Evolutionary conservation across 2,888 invertebrate species (phyloP).

Genomic region (Craniophora ligustri): DNA sequence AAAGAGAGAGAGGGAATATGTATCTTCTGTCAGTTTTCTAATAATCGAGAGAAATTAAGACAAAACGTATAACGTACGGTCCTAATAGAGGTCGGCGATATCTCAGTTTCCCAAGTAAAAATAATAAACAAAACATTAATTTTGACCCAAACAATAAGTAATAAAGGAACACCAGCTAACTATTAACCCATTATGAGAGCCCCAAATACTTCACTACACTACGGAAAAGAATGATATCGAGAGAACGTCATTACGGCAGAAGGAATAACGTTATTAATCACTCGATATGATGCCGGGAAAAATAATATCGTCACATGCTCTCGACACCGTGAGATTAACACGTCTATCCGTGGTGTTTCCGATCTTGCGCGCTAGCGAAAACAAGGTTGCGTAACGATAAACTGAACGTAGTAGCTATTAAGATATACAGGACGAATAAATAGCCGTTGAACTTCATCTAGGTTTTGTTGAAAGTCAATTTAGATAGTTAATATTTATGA

Average conservation of each 20-base stretch:
- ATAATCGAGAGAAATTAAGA: no score
- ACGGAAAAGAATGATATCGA: conserved; percentile 67
- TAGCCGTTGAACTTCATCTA: background rate
- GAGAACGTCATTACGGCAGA: conserved; percentile 74
- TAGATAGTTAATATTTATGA: no score
- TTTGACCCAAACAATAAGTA: conserved; percentile 24
- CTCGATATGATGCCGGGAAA: conserved; percentile 81
- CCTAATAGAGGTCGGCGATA: no score
- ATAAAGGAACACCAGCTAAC: conserved; percentile 40
- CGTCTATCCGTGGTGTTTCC: conserved; percentile 71
- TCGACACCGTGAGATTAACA: conserved; percentile 85
- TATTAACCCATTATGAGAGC: conserved; percentile 69
- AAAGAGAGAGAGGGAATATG: no score
- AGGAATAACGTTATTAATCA: conserved; percentile 86
- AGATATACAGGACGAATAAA: conserved; percentile 41
- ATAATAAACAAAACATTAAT: conserved; percentile 42
- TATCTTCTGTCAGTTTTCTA: no score
- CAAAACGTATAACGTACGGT: no score
- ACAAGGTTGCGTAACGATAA: conserved; percentile 50
- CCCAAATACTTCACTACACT: conserved; percentile 65
- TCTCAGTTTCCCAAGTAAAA: no score
- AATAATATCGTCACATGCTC: conserved; percentile 87
- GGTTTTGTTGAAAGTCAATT: no score
- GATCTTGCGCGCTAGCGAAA: conserved; percentile 60
- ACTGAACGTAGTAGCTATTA: conserved; percentile 26